Conservation (phyloP, 1,140 invertebrate genomes). For the Pentalonia nigronervosa region DNA sequence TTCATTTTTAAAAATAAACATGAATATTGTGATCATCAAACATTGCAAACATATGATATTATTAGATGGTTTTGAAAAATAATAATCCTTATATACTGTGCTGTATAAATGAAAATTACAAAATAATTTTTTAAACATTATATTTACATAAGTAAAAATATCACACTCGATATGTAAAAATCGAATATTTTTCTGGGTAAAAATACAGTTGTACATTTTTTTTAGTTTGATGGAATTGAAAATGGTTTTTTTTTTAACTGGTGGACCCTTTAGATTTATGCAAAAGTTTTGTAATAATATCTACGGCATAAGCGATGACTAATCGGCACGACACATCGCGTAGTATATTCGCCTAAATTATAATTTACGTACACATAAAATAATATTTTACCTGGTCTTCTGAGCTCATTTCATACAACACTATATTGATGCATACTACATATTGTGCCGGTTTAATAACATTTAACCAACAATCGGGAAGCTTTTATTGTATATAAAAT, state of each 20-base stretch:
- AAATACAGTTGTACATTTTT: too few relatives aligned
- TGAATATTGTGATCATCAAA: too few relatives aligned
- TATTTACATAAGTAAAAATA: neutral
- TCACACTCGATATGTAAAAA: neutral
- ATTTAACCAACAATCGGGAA: neutral
- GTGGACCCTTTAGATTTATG: too few relatives aligned
- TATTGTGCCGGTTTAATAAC: neutral
- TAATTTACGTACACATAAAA: neutral
- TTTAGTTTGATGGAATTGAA: neutral
- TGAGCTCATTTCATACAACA: neutral
- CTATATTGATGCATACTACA: neutral
- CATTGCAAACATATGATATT: neutral
- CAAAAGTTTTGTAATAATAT: too few relatives aligned
- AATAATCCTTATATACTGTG: neutral
- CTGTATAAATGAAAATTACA: neutral
- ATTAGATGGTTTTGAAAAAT: neutral
- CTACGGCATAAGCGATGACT: too few relatives aligned
- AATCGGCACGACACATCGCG: too few relatives aligned
- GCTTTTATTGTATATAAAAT: neutral
- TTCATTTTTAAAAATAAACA: too few relatives aligned
- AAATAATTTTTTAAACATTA: neutral
- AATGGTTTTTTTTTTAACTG: neutral
- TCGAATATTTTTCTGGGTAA: neutral
- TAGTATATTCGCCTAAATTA: too few relatives aligned
- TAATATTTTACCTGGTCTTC: neutral